Evolutionary conservation across 2,113 vertebrate genomes (phyloP), one percentile per base, ranked within the genome.

Genomic region (Solea senegalensis): DNA sequence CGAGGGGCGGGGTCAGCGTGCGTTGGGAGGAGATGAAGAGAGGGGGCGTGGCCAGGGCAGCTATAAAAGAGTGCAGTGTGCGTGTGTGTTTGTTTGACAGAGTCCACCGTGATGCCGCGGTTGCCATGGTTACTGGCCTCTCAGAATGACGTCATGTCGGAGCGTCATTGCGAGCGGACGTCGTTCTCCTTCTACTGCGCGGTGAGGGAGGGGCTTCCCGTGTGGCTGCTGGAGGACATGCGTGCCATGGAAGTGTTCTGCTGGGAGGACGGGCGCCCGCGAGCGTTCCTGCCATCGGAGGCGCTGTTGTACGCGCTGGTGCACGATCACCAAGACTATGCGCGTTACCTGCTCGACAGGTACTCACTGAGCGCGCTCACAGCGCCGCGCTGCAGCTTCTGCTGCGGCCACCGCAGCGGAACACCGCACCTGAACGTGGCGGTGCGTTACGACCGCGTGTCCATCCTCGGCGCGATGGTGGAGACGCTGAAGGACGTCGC

Each of bases 201-300:
- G 0, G 96, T 99, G 66, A 90, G 97, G 12, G 96, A 98, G 87
- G 89, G 88, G 85, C 87, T 96, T 68, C 96, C 97, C 0, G 95
- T 95, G 12, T 99, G 97, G 97, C 86, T 95, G 51, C 91, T 99
- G 72, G 97, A 99, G 90, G 97, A 99, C 90, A 96, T 97, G 93
- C 92, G 97, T 50, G 88, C 92, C 48, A 98, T 96, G 92, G 96
- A 98, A 85, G 97, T 90, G 4, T 95, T 98, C 80, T 95, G 96
- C 88, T 99, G 97, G 96, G 96, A 98, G 56, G 95, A 95, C 1
- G 96, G 96, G 7, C 94, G 87, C 34, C 94, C 96, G 14, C 92
- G 95, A 65, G 70, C 91, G 54, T 98, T 96, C 87, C 93, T 95
- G 1, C 96, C 96, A 0, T 95, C 96, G 0, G 97, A 99, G 69